These are phyloP conservation scores for Apogon hyalosoma DNA, from an alignment of 2,797 vertebrate species.

Conservation along the genomic window DNA sequence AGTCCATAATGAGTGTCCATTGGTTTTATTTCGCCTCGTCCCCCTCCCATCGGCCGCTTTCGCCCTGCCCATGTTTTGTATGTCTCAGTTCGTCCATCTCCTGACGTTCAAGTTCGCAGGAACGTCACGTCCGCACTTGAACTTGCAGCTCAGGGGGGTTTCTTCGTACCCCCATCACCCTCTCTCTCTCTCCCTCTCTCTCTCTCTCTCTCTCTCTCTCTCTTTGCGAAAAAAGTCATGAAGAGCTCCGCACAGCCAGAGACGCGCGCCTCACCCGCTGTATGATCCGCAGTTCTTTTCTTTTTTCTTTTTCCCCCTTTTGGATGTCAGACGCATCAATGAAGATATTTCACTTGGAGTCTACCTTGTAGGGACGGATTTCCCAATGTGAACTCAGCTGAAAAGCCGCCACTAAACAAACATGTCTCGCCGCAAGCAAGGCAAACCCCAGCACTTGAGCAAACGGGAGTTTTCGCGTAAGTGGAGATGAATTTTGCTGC, in stretches of 20 bases:
- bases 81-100: slow-evolving; percentile 95
- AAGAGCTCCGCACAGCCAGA: slow-evolving; percentile 93
- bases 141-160: slow-evolving; percentile 97
- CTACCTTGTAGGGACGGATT: slow-evolving; percentile 91
- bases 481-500: slow-evolving; percentile 78
- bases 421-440: slow-evolving; percentile 99
- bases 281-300: slow-evolving; percentile 90
- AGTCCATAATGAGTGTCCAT: slow-evolving; percentile 95
- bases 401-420: slow-evolving; percentile 86
- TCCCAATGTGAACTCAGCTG: slow-evolving; percentile 97
- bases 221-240: slow-evolving; percentile 90
- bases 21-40: slow-evolving; percentile 89
- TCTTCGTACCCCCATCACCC: slow-evolving; percentile 86
- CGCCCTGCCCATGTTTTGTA: slow-evolving; percentile 94
- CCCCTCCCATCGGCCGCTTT: slow-evolving; percentile 90
- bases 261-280: slow-evolving; percentile 91
- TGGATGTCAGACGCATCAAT: slow-evolving; percentile 96
- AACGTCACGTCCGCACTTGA: slow-evolving; percentile 99
- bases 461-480: slow-evolving; percentile 99
- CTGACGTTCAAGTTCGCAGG: slow-evolving; percentile 99
- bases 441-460: slow-evolving; percentile 99
- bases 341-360: slow-evolving; percentile 95
- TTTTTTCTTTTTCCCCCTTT: slow-evolving; percentile 60
- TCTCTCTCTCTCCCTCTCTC: too few relatives aligned
- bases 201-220: slow-evolving; percentile 71